Evolutionary conservation across 2,888 invertebrate genomes (phyloP).

Genomic region (Spodoptera littoralis): DNA sequence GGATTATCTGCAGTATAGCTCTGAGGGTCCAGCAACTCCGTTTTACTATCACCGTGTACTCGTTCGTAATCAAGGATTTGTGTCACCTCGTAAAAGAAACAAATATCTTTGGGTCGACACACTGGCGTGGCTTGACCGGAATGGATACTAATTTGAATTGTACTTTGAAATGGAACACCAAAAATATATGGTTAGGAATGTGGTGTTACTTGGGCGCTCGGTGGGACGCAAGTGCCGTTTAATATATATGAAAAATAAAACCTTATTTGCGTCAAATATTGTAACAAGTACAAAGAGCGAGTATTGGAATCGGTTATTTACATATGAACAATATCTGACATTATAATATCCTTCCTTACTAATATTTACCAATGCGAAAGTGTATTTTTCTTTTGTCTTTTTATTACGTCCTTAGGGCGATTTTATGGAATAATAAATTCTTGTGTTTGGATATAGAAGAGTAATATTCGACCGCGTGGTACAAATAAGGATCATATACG

Average conservation of each 20-base stretch:
- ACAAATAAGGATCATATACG: too few species aligned
- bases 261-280: too few species aligned
- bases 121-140: slow-evolving; percentile 23
- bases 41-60: slow-evolving; percentile 6
- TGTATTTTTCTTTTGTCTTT: too few species aligned
- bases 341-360: too few species aligned
- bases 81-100: slow-evolving; percentile 34
- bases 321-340: too few species aligned
- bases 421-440: too few species aligned
- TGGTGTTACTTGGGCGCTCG: slow-evolving; percentile 22
- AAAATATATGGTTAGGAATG: slow-evolving; percentile 10
- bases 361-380: too few species aligned
- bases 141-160: slow-evolving; percentile 41
- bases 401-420: too few species aligned
- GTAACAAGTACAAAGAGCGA: too few species aligned
- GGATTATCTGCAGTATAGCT: slow-evolving; percentile 2
- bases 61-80: slow-evolving; percentile 23
- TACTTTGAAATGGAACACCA: slow-evolving; percentile 33
- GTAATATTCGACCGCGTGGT: too few species aligned
- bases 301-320: too few species aligned
- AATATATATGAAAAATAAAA: slow-evolving; percentile 1
- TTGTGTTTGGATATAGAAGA: too few species aligned
- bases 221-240: slow-evolving; percentile 14
- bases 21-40: slow-evolving; percentile 1
- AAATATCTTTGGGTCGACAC: slow-evolving; percentile 7